Evolutionary conservation across 1,140 invertebrate genomes (phyloP), one percentile per base, ranked within the genome.

Genomic region (Bombus balteatus): DNA sequence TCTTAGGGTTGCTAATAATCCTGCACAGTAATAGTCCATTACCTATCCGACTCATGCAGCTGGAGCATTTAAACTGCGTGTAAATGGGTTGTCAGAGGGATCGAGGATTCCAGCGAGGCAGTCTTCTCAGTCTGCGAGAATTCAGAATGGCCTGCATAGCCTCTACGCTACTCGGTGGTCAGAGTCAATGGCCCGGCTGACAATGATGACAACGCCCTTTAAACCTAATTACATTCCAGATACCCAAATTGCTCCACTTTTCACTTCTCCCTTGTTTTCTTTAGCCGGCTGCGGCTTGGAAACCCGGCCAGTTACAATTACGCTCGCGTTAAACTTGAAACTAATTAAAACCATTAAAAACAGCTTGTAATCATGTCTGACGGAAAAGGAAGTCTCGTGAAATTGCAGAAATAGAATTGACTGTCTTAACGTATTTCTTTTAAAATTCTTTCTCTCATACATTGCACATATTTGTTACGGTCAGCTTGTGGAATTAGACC

Each of bases 201-300:
- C 92, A 87, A 83, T 83, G 70, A 87, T 78, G 82, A 90, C 83
- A 93, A 92, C 92, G 88, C 91, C 32, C 89, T 90, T 66, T 89
- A 70, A 85, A 91, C 92, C 91, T 92, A 92, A 93, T 93, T 93
- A 92, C 91, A 93, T 92, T 92, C 89, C 93, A 62, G 71, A 65
- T 85, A 81, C 75, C 80, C 80, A 75, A 66, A 59, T 73, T 43
- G 79, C 47, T 28, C 37, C 57, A 41, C 74, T 74, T 77, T 84
- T 74, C 62, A 70, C 72, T 75, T 74, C 62, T 37, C 66, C 47
- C 57, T 71, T 41, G 70, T 70, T 80, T 85, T 73, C 83, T 43
- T 73, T 73, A 43, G 28, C 15, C 34, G 13, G 1, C n/a, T 10
- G 28, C 10, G 32, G n/a, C 59, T 47, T 6, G 37, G 65, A 47